Base-by-base conservation (phyloP, 2,888 invertebrate genomes). In the Cryptocephalus primarius region DNA sequence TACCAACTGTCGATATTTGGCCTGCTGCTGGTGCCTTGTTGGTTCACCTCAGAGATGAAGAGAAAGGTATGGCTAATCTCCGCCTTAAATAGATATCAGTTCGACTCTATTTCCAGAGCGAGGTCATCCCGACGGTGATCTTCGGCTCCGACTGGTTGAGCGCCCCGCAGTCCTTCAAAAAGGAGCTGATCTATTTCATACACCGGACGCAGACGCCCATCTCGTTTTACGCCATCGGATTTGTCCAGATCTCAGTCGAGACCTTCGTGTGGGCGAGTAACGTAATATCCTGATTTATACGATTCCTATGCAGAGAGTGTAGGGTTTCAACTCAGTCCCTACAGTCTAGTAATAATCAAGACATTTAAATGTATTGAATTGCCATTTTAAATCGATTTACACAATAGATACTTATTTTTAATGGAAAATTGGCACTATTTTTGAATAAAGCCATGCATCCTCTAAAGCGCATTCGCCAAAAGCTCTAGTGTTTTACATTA, bases 1-100 rank as follows among this genome's bases (percentile, higher is more conserved):
- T 56, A 55, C 34, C 52, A 47, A 39, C 8, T 42, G 1, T 39
- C 53, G 4, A 49, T 52, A 9, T 39, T 42, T 10, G 40, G 38
- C 31, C 40, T 55, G 9, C 31, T 56, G 2, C 34, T 55, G n/a
- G 43, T 54, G 14, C 52, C 56, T 22, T 54, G 56, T 41, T 56
- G 56, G 56, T 56, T 54, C 47, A 48, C 54, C 8, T 50, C 54
- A 10, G 53, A 56, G 40, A 52, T 53, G 48, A 47, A 48, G 13
- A 43, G 45, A 38, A 52, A 53, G 44, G 56, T 56, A 45, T 42
- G 31, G 9, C 12, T n/a, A 32, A 32, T 33, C 1, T 10, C 3
- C 32, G 8, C 46, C 42, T 36, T 8, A 32, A 40, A 38, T 38
- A n/a, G 38, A 13, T 40, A 8, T 6, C 22, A 22, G 6, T 22